phyloP scores from a whole-genome alignment of 2,113 vertebrate species.

The Heteronetta atricapilla region DNA sequence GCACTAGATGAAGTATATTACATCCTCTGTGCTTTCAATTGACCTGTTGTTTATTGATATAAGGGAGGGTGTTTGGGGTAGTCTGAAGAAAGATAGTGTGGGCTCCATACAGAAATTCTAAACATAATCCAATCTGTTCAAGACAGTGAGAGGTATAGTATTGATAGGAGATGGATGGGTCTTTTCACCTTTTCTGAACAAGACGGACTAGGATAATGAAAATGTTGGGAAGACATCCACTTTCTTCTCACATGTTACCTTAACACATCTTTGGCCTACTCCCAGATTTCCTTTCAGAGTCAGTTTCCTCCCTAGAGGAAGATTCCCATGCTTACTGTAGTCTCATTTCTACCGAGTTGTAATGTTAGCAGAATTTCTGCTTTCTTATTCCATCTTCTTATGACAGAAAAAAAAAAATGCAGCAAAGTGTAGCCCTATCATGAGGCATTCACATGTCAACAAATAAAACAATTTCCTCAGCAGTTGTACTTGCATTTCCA shows the following conservation, averaged over 20 bases:
- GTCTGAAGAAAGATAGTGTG: background rate
- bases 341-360: background rate
- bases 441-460: background rate
- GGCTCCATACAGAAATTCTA: background rate
- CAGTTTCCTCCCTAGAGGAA: background rate
- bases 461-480: background rate
- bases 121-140: background rate
- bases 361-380: background rate
- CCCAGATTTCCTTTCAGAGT: background rate
- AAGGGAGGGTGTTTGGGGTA: background rate
- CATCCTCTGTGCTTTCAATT: background rate
- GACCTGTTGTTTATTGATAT: background rate
- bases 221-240: background rate
- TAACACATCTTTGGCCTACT: background rate
- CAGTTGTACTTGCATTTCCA: background rate
- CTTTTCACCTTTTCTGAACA: background rate
- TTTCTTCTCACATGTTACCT: background rate
- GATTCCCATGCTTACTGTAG: background rate
- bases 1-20: rapidly evolving
- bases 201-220: background rate
- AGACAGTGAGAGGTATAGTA: background rate
- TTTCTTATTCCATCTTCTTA: background rate
- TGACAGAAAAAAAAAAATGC: background rate
- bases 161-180: background rate
- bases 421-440: background rate